A percentile compares a stretch with the other conserved stretches of the same genome.
phyloP scores from a whole-genome alignment of 64 coral and sea anemone species.

The Cladopsammia gracilis region DNA sequence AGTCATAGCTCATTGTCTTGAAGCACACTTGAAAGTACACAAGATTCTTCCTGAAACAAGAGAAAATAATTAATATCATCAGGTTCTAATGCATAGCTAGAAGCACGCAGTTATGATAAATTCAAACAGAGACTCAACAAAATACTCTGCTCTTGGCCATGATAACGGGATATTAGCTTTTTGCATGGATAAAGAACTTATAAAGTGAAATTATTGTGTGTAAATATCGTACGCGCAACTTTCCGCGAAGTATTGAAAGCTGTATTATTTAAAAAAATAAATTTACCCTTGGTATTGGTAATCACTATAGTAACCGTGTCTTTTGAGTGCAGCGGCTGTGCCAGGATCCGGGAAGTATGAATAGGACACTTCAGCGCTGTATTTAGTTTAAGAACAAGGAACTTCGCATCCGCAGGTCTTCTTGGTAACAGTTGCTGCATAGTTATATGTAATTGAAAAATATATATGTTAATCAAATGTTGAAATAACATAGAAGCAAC shows the following conservation, averaged over 20 bases:
- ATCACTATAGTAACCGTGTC: not conserved
- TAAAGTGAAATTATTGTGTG: too few relatives aligned
- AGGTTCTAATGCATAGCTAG: too few relatives aligned
- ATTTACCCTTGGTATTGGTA: not conserved
- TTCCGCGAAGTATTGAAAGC: too few relatives aligned
- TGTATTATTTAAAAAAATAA: not conserved
- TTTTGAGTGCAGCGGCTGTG: not conserved
- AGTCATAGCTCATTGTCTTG: conserved; percentile 49
- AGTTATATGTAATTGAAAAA: not conserved
- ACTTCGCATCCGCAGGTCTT: not conserved
- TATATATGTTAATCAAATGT: too few relatives aligned
- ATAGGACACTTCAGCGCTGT: not conserved
- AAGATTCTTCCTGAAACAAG: conserved; percentile 20
- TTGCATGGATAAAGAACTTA: too few relatives aligned
- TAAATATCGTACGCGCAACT: too few relatives aligned
- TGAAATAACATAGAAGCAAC: too few relatives aligned
- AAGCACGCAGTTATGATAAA: too few relatives aligned
- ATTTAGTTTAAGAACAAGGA: not conserved
- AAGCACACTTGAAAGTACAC: conserved; percentile 53
- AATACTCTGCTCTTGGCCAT: too few relatives aligned
- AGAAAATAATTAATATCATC: not conserved
- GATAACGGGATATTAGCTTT: too few relatives aligned
- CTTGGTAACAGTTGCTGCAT: not conserved
- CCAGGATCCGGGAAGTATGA: not conserved
- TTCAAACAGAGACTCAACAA: too few relatives aligned